These are phyloP conservation scores for Zosterops hypoxanthus DNA, from an alignment of 2,113 vertebrate genomes.

Conservation along the genomic window DNA sequence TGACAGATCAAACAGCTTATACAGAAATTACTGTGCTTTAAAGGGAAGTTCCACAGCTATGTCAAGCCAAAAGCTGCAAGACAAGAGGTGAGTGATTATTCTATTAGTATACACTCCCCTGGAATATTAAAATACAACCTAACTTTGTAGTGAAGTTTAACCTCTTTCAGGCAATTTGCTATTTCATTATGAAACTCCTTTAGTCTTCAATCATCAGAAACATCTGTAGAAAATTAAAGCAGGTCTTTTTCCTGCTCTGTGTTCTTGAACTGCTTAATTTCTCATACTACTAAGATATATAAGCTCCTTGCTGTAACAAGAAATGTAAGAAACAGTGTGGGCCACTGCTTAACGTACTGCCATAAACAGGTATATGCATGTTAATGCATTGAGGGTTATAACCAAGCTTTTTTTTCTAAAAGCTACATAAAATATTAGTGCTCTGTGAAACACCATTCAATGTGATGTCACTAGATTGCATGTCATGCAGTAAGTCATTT, in stretches of 20 bases:
- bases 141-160: not conserved
- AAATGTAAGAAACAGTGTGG: not conserved
- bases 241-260: not conserved
- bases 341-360: not conserved
- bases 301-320: not conserved
- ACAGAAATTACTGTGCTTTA: not conserved
- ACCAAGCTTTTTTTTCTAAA: not conserved
- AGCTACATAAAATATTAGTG: not conserved
- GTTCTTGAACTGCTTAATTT: not conserved
- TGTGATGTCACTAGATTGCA: not conserved
- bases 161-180: not conserved
- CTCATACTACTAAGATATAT: not conserved
- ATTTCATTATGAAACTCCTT: not conserved
- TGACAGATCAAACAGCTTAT: constrained; percentile 24
- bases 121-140: not conserved
- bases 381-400: not conserved
- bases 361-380: not conserved
- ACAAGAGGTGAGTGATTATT: constrained; percentile 9
- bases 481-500: not conserved
- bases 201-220: not conserved
- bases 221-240: not conserved
- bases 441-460: not conserved
- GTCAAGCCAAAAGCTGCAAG: not conserved
- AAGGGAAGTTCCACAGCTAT: not conserved
- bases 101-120: not conserved